phyloP scores from a whole-genome alignment of 2,888 invertebrate genomes.

The Caenorhabditis sulstoni region DNA sequence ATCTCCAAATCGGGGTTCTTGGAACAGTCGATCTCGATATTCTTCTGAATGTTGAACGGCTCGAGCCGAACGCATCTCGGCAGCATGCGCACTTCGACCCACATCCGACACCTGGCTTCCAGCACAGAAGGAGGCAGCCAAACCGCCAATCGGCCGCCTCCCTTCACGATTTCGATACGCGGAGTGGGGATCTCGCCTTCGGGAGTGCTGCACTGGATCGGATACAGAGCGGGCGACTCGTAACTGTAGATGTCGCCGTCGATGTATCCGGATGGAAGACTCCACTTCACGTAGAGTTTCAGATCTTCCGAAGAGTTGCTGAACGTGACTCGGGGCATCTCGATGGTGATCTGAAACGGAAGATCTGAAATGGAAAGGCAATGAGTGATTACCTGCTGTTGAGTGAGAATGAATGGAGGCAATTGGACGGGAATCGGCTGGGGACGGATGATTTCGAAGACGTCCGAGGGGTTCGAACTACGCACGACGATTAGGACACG shows the following conservation, averaged over 20 bases:
- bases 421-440: slow-evolving; percentile 72
- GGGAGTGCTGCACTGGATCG: slow-evolving; percentile 75
- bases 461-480: slow-evolving; percentile 67
- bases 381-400: slow-evolving; percentile 58
- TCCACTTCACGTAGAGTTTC: slow-evolving; percentile 62
- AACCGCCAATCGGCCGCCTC: slow-evolving; percentile 74
- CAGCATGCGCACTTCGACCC: slow-evolving; percentile 74
- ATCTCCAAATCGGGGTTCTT: slow-evolving; percentile 70
- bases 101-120: slow-evolving; percentile 73
- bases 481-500: slow-evolving; percentile 72
- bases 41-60: slow-evolving; percentile 75
- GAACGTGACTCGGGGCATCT: slow-evolving; percentile 41
- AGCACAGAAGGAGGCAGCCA: slow-evolving; percentile 73
- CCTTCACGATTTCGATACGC: slow-evolving; percentile 70
- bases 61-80: slow-evolving; percentile 75
- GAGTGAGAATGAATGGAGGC: slow-evolving; percentile 71
- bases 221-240: slow-evolving; percentile 75
- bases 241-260: slow-evolving; percentile 77
- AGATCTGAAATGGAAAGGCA: too few species aligned
- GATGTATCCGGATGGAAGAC: slow-evolving; percentile 68
- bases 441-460: slow-evolving; percentile 71
- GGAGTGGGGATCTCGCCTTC: slow-evolving; percentile 68
- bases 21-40: slow-evolving; percentile 76
- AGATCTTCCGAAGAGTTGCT: slow-evolving; percentile 34
- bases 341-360: slow-evolving; percentile 36